Evolutionary conservation across 2,113 vertebrate species (phyloP).

Genomic region (Sporophila hypoxantha): DNA sequence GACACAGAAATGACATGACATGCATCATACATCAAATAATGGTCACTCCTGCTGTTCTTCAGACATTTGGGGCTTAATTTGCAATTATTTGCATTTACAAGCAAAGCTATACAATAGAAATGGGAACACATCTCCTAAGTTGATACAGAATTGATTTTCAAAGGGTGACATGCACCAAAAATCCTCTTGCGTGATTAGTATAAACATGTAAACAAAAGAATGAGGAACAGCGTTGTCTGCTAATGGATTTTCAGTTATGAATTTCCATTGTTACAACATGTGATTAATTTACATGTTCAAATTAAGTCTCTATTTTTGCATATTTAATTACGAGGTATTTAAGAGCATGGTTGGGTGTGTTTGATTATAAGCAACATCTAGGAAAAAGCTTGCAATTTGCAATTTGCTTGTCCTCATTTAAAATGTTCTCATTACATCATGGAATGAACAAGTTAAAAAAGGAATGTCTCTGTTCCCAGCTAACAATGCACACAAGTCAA

Average conservation of each 20-base stretch:
- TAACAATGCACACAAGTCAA: slow-evolving; percentile 17
- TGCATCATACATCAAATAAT: slow-evolving; percentile 41
- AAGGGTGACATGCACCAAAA: slow-evolving; percentile 49
- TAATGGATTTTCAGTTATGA: slow-evolving; percentile 56
- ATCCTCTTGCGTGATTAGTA: slow-evolving; percentile 49
- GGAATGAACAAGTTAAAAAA: slow-evolving; percentile 17
- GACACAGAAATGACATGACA: slow-evolving; percentile 26
- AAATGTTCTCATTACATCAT: slow-evolving; percentile 57
- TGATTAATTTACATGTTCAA: slow-evolving; percentile 63
- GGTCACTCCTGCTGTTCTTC: slow-evolving; percentile 55
- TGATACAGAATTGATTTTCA: slow-evolving; percentile 51
- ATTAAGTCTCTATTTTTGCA: slow-evolving; percentile 59
- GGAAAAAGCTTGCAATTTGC: background rate
- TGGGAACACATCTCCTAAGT: slow-evolving; percentile 24
- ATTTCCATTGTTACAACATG: slow-evolving; percentile 55
- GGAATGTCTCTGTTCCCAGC: slow-evolving; percentile 18
- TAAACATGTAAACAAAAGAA: slow-evolving; percentile 63
- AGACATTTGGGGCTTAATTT: slow-evolving; percentile 56
- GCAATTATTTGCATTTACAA: slow-evolving; percentile 54
- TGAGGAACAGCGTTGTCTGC: slow-evolving; percentile 48
- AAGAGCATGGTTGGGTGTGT: slow-evolving; percentile 1
- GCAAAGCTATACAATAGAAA: slow-evolving; percentile 50
- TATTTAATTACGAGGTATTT: slow-evolving; percentile 58
- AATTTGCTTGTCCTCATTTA: slow-evolving; percentile 51
- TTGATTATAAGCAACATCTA: slow-evolving; percentile 37